phyloP scores from a whole-genome alignment of 1,140 invertebrate species.

The Bombus vancouverensis region DNA sequence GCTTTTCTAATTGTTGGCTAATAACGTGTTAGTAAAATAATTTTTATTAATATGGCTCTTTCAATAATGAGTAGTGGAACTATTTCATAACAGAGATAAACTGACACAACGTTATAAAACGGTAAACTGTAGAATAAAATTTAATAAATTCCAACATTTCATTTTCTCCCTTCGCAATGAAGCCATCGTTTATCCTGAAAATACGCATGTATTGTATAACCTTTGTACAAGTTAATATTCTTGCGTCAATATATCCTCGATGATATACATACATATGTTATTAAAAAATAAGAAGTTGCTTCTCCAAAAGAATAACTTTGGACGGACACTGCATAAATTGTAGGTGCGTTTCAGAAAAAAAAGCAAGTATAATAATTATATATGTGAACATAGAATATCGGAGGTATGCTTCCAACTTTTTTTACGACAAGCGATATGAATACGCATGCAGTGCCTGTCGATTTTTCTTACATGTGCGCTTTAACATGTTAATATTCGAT shows the following conservation, averaged over 20 bases:
- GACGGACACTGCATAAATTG: conserved; percentile 62
- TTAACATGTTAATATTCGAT: neutral
- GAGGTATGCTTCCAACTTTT: conserved; percentile 31
- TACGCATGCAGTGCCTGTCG: conserved; percentile 57
- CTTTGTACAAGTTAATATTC: conserved; percentile 10
- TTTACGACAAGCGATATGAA: conserved; percentile 34
- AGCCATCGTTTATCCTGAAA: neutral
- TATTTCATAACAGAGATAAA: neutral
- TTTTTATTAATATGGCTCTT: neutral
- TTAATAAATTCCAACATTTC: neutral
- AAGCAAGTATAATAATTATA: neutral
- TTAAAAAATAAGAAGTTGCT: conserved; percentile 34
- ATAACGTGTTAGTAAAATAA: neutral
- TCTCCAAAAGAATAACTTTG: conserved; percentile 50
- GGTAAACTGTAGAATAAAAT: neutral
- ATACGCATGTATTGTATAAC: conserved; percentile 1
- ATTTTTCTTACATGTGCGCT: conserved; percentile 12
- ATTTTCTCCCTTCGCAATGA: neutral
- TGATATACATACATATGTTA: neutral
- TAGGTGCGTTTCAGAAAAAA: conserved; percentile 25
- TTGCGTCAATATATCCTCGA: neutral
- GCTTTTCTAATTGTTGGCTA: neutral
- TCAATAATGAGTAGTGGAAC: neutral
- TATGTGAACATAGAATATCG: conserved; percentile 22
- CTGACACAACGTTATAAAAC: neutral